Conservation (phyloP, 2,113 vertebrate genomes). For the Hiodon alosoides region DNA sequence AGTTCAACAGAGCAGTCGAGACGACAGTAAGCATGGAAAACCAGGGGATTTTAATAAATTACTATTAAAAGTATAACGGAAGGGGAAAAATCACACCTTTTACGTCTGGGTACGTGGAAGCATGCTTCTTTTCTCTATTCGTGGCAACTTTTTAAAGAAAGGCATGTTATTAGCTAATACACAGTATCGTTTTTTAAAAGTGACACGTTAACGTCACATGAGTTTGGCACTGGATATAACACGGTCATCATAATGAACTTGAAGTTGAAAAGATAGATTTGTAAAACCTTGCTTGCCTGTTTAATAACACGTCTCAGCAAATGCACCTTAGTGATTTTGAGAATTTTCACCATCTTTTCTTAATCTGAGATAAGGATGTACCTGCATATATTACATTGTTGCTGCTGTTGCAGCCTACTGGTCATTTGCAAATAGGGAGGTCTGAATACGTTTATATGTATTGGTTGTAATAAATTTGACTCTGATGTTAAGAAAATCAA, state of each 20-base stretch:
- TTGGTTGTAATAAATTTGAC: too few species aligned
- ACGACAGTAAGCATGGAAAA: slow-evolving; percentile 85
- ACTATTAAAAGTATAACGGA: slow-evolving; percentile 57
- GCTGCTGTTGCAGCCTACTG: background rate
- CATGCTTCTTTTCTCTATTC: slow-evolving; percentile 13
- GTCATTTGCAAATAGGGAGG: background rate
- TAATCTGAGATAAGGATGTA: too few species aligned
- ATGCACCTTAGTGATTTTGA: background rate
- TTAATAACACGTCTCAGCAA: background rate
- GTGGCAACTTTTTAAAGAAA: background rate
- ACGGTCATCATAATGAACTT: slow-evolving; percentile 22
- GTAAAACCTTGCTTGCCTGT: background rate
- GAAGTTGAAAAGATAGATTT: background rate
- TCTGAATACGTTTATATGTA: background rate
- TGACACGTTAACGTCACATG: slow-evolving; percentile 23
- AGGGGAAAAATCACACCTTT: slow-evolving; percentile 49
- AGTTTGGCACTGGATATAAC: slow-evolving; percentile 31
- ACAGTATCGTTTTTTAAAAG: slow-evolving; percentile 7
- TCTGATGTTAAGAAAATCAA: too few species aligned
- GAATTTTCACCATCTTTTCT: too few species aligned
- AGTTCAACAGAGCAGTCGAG: slow-evolving; percentile 70
- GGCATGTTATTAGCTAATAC: background rate
- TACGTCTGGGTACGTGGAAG: slow-evolving; percentile 71
- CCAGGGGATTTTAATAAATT: slow-evolving; percentile 67
- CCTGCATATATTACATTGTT: background rate